Percentiles rank a stretch among this genome's conserved stretches.
Conservation (phyloP, 1,140 invertebrate genomes). For the Lepidurus arcticus region DNA sequence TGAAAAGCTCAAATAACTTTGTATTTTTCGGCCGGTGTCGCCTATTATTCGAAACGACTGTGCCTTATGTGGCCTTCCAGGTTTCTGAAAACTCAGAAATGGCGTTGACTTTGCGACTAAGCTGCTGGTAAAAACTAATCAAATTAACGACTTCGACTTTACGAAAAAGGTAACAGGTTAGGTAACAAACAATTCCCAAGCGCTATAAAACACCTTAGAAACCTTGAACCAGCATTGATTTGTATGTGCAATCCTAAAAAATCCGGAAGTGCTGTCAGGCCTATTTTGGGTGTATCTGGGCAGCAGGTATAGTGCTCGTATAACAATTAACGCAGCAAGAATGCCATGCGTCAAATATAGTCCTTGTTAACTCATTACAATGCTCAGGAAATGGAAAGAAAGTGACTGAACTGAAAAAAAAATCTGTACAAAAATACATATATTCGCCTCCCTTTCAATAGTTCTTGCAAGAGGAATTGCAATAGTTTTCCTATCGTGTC, state of each 20-base stretch:
- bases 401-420: background rate
- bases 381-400: background rate
- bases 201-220: background rate
- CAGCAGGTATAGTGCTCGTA: background rate
- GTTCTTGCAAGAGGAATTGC: background rate
- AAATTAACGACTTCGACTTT: background rate
- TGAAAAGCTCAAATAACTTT: background rate
- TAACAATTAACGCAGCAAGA: background rate
- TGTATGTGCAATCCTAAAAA: background rate
- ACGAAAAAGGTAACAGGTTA: background rate
- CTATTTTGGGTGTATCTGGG: background rate
- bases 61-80: background rate
- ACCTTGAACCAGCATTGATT: background rate
- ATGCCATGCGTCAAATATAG: background rate
- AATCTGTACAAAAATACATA: background rate
- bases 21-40: background rate
- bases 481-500: too few relatives aligned
- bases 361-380: background rate
- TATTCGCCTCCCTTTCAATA: background rate
- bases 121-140: background rate
- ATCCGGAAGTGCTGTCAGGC: background rate
- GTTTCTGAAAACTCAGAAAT: background rate
- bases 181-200: background rate
- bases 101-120: background rate
- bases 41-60: background rate